phyloP scores from a whole-genome alignment of 2,797 vertebrate genomes.

The Fundulus diaphanus region DNA sequence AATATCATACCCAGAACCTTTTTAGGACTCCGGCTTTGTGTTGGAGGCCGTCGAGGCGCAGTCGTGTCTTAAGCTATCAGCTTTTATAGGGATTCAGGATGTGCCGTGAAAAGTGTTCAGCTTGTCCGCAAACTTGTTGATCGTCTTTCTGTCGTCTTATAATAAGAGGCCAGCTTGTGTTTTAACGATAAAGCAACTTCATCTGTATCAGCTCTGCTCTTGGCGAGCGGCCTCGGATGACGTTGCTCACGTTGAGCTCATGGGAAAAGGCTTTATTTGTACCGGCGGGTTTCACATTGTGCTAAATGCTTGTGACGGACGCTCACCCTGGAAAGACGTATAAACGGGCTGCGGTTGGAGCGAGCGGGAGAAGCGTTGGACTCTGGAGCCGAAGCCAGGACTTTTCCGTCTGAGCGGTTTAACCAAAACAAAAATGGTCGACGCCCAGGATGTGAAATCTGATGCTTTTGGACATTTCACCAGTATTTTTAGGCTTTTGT shows the following conservation, averaged over 20 bases:
- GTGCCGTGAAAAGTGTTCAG: conserved; percentile 47
- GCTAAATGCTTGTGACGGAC: background rate
- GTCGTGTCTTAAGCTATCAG: conserved; percentile 7
- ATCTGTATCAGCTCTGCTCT: background rate
- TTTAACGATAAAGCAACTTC: background rate
- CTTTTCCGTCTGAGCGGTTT: background rate
- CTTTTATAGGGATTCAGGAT: background rate
- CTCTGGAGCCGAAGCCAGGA: background rate
- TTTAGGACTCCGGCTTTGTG: background rate
- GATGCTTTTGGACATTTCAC: background rate
- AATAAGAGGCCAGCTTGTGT: background rate
- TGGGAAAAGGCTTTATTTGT: conserved; percentile 26
- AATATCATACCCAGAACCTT: background rate
- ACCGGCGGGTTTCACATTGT: background rate
- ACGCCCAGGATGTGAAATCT: background rate
- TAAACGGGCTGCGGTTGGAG: no score
- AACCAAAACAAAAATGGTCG: background rate
- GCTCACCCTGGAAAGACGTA: background rate
- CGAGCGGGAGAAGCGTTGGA: background rate
- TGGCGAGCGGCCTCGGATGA: background rate
- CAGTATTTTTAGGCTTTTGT: background rate
- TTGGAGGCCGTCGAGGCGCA: background rate
- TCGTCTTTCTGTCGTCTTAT: conserved; percentile 4
- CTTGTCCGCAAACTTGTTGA: conserved; percentile 15
- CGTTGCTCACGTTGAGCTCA: background rate